These are phyloP conservation scores for Eriosoma lanigerum DNA, from an alignment of 1,140 invertebrate genomes.

Conservation along the genomic window DNA sequence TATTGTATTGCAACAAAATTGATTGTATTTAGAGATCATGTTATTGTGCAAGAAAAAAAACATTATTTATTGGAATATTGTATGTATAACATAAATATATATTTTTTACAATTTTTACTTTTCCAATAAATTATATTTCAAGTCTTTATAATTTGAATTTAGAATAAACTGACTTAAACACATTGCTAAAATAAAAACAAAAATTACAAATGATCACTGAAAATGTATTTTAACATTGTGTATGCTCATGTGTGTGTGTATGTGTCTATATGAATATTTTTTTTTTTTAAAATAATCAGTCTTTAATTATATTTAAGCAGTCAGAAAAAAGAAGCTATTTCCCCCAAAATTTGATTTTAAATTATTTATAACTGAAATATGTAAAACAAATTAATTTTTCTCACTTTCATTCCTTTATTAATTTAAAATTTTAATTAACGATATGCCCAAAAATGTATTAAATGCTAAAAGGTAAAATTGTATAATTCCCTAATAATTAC, in stretches of 20 bases:
- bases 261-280: constrained; percentile 40
- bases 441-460: constrained; percentile 48
- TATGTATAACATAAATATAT: constrained; percentile 47
- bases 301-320: constrained; percentile 47
- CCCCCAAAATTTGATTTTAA: constrained; percentile 26
- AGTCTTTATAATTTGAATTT: constrained; percentile 47
- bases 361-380: constrained; percentile 4
- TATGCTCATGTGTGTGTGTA: constrained; percentile 41
- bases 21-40: constrained; percentile 50
- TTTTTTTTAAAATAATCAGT: constrained; percentile 51
- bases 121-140: constrained; percentile 49
- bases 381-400: not conserved
- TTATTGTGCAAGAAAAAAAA: constrained; percentile 46
- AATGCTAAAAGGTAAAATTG: constrained; percentile 49
- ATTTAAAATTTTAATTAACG: constrained; percentile 34
- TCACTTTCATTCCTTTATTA: not conserved
- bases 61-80: constrained; percentile 49
- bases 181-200: constrained; percentile 44
- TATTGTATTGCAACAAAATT: constrained; percentile 51
- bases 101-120: constrained; percentile 43
- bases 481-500: constrained; percentile 37
- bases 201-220: constrained; percentile 35
- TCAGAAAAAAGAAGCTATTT: constrained; percentile 45
- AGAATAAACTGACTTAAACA: constrained; percentile 47
- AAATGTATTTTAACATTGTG: constrained; percentile 32